Conservation (phyloP, 2,113 vertebrate genomes). For the Misgurnus mizolepis region DNA sequence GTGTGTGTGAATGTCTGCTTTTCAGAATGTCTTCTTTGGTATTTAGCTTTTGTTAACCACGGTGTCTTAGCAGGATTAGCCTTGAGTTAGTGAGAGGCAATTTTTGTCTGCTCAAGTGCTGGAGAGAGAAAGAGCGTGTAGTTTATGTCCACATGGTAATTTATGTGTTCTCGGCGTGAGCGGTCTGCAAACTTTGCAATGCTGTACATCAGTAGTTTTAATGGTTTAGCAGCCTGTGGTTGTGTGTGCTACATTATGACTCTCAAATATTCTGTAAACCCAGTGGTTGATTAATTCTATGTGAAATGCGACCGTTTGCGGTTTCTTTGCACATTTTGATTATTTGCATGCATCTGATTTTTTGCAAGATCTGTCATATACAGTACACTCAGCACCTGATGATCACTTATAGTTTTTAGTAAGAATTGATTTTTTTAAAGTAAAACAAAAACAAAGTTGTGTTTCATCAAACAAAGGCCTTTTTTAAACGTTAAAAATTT, state of each 20-base stretch:
- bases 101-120: slow-evolving; percentile 31
- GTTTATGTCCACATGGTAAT: slow-evolving; percentile 39
- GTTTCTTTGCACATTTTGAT: not conserved
- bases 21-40: slow-evolving; percentile 51
- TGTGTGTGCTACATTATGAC: slow-evolving; percentile 36
- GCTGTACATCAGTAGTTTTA: slow-evolving; percentile 43
- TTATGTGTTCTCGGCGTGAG: slow-evolving; percentile 28
- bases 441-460: too few relatives aligned
- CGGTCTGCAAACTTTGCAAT: slow-evolving; percentile 46
- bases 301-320: slow-evolving; percentile 23
- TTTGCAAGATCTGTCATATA: not conserved
- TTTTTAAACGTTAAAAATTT: not conserved
- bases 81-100: slow-evolving; percentile 42
- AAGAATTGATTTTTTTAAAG: not conserved
- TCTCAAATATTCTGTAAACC: slow-evolving; percentile 30
- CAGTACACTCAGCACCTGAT: not conserved
- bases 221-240: slow-evolving; percentile 34
- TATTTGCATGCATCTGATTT: slow-evolving; percentile 1
- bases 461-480: not conserved
- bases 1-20: slow-evolving; percentile 39
- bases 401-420: not conserved
- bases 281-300: slow-evolving; percentile 24
- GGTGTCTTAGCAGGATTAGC: slow-evolving; percentile 48
- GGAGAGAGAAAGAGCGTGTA: slow-evolving; percentile 11
- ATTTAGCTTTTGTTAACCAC: slow-evolving; percentile 49